phyloP scores from a whole-genome alignment of 1,140 invertebrate genomes.

The Drosophila sp. region DNA sequence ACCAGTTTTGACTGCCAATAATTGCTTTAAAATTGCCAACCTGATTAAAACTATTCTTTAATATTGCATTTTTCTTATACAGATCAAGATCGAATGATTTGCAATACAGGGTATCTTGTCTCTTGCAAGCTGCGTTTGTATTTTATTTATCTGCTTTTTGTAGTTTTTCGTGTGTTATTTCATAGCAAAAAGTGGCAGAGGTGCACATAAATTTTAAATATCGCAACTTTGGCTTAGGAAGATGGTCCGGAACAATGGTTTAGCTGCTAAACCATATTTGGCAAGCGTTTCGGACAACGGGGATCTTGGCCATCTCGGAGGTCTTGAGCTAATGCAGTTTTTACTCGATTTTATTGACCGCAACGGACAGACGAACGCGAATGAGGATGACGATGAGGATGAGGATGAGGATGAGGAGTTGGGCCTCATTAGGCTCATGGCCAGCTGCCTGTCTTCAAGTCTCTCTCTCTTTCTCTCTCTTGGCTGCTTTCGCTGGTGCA shows the following conservation, averaged over 20 bases:
- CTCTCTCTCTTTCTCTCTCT: too few species aligned
- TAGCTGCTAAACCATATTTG: conserved; percentile 44
- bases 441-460: conserved; percentile 5
- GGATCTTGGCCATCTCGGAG: conserved; percentile 37
- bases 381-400: conserved; percentile 23
- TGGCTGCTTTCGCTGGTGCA: conserved; percentile 35
- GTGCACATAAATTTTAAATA: conserved; percentile 78
- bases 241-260: conserved; percentile 48
- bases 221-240: conserved; percentile 42
- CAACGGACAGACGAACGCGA: conserved; percentile 16
- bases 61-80: too few species aligned
- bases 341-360: conserved; percentile 78
- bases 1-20: too few species aligned
- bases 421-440: conserved; percentile 55
- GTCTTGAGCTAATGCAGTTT: conserved; percentile 69
- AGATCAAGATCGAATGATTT: too few species aligned
- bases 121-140: neutral
- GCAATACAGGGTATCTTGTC: neutral
- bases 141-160: neutral
- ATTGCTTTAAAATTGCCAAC: too few species aligned
- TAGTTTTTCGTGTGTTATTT: conserved; percentile 29
- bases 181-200: conserved; percentile 32
- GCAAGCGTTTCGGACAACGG: conserved; percentile 19
- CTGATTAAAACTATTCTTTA: too few species aligned
- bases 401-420: conserved; percentile 29